These are phyloP conservation scores for Paracentrotus lividus DNA, from an alignment of 53 echinoderm and acorn worm genomes.

Conservation along the genomic window DNA sequence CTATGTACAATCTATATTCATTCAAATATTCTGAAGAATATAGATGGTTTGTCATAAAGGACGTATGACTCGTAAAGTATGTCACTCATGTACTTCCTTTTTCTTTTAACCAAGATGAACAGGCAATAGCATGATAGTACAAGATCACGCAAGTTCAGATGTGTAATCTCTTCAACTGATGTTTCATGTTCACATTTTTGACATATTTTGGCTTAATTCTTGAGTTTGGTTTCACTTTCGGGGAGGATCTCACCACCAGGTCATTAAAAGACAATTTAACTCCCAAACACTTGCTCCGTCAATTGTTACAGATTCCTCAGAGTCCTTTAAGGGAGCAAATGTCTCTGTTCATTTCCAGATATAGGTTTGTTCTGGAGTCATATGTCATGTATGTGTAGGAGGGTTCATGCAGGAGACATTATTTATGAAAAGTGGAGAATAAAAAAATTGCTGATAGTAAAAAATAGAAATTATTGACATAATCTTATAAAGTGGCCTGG, in stretches of 20 bases:
- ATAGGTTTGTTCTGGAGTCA: background rate
- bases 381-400: background rate
- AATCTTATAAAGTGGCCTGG: too few species aligned
- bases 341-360: background rate
- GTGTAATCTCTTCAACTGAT: background rate
- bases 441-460: background rate
- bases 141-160: background rate
- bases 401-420: background rate
- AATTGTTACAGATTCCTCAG: background rate
- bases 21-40: background rate
- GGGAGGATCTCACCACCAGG: constrained; percentile 15
- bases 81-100: background rate
- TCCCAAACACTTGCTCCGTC: background rate
- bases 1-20: background rate
- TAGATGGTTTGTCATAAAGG: background rate
- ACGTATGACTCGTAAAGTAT: background rate
- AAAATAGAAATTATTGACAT: too few species aligned
- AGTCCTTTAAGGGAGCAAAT: background rate
- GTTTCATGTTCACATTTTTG: background rate
- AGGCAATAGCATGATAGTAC: background rate
- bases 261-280: constrained; percentile 39
- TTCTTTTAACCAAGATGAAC: background rate
- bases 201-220: constrained; percentile 20
- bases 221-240: background rate
- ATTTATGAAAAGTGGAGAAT: background rate